A percentile compares a stretch with the other conserved stretches of the same genome.
Evolutionary conservation across 2,888 invertebrate species (phyloP).

Genomic region (Ligdia adustata): DNA sequence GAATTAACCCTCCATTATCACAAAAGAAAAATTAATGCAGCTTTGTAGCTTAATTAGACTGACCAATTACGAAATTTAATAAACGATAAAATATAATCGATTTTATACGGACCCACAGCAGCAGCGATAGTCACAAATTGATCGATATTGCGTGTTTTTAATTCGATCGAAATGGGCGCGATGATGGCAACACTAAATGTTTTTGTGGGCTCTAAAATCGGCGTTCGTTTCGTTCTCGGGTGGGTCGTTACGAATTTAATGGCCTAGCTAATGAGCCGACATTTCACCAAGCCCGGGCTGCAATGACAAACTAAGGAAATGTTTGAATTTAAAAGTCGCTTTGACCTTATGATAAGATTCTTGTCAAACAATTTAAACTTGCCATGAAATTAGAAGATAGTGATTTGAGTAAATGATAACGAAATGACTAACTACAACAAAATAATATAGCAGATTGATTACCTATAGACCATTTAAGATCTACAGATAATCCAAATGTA

Average conservation of each 20-base stretch:
- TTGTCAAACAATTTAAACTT: not conserved
- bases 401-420: not conserved
- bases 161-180: constrained; percentile 27
- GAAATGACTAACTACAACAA: too few relatives aligned
- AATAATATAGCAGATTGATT: too few relatives aligned
- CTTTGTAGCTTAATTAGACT: too few relatives aligned
- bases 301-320: constrained; percentile 10
- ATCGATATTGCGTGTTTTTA: constrained; percentile 26
- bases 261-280: constrained; percentile 49
- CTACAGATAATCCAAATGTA: too few relatives aligned
- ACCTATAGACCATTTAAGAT: too few relatives aligned
- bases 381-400: not conserved
- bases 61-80: too few relatives aligned
- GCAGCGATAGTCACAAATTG: constrained; percentile 20
- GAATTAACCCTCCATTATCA: too few relatives aligned
- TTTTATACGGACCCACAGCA: constrained; percentile 18
- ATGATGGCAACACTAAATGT: constrained; percentile 42
- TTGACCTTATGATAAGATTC: constrained; percentile 1
- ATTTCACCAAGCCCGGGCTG: constrained; percentile 30
- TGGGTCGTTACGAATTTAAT: constrained; percentile 53
- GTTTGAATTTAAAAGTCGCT: not conserved
- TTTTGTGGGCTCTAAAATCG: constrained; percentile 42
- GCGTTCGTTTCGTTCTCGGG: constrained; percentile 42
- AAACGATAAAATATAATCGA: too few relatives aligned
- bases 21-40: too few relatives aligned